Conservation (phyloP, 2,888 invertebrate species). For the Pharmacophagus antenor region DNA sequence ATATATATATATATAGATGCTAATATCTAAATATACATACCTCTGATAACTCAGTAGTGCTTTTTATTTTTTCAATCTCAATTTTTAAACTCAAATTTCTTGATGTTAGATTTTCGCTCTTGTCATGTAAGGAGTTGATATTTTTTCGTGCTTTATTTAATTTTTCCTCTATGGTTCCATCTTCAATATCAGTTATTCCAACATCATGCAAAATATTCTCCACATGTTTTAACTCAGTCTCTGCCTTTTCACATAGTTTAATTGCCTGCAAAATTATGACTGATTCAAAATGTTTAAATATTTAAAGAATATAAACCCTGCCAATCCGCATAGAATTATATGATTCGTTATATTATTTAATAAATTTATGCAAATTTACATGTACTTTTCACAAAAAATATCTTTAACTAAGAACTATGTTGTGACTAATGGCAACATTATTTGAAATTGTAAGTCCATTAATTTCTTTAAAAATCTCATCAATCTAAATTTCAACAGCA, state of each 20-base stretch:
- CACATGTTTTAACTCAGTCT: slow-evolving; percentile 73
- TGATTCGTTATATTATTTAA: too few species aligned
- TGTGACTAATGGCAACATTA: too few species aligned
- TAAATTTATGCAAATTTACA: too few species aligned
- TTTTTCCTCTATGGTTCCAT: slow-evolving; percentile 46
- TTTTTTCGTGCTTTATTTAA: slow-evolving; percentile 62
- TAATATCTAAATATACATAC: slow-evolving; percentile 39
- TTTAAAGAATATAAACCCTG: slow-evolving; percentile 4
- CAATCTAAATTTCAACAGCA: too few species aligned
- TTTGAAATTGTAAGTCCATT: too few species aligned
- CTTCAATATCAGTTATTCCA: slow-evolving; percentile 58
- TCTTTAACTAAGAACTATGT: too few species aligned
- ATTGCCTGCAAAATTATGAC: slow-evolving; percentile 56
- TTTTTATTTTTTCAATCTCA: slow-evolving; percentile 63
- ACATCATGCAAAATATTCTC: slow-evolving; percentile 59
- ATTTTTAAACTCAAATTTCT: slow-evolving; percentile 61
- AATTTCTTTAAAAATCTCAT: too few species aligned
- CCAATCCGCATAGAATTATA: too few species aligned
- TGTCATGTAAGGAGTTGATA: slow-evolving; percentile 54
- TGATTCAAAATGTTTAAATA: not conserved
- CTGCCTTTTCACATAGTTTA: slow-evolving; percentile 64
- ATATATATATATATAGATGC: too few species aligned
- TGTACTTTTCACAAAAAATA: too few species aligned
- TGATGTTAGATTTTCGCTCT: slow-evolving; percentile 68
- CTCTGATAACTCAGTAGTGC: slow-evolving; percentile 46